Base-by-base conservation (phyloP, 2,797 vertebrate genomes). In the Microcaecilia unicolor region DNA sequence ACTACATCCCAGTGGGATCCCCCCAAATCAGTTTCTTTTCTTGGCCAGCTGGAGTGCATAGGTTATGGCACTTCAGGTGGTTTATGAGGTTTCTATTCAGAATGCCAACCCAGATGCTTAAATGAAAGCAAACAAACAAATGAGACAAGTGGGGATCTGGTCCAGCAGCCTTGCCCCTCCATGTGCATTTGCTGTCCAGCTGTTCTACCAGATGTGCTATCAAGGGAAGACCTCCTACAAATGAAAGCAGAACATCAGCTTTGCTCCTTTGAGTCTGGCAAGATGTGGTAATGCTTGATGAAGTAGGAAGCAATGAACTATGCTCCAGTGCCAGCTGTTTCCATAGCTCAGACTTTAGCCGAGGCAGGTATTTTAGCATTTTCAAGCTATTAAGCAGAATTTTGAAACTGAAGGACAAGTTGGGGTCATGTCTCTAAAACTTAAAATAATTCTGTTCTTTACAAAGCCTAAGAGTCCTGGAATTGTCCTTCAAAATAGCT, bases 151-250 rank as follows among this genome's bases (percentile, higher is more conserved):
- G 31, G 42, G 43, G 30, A 34, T 18, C 22, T 45, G 12, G 25
- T 41, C 41, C 28, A 44, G 44, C 19, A 20, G 31, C 21, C 20
- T 10, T 26, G 9, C 17, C 24, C n/a, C n/a, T 18, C 17, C 33
- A 24, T 7, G 19, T 31, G 36, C 13, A 22, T 21, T 20, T 30
- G 26, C 27, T 22, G 25, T 16, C 49, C 60, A 51, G 58, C 54
- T 62, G 64, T 41, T 34, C 32, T 35, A 17, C 49, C 64, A 60
- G 53, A 62, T 55, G 50, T 41, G 19, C 9, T 25, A 34, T 24
- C 26, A 13, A 44, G 48, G 31, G 34, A 28, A 40, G 13, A 18
- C 8, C n/a, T n/a, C n/a, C n/a, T n/a, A n/a, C n/a, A n/a, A n/a
- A n/a, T 10, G 6, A 8, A 6, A 15, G 12, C 7, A 6, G 16